Base-by-base conservation (phyloP, 30 jellyfish, hydroid and myxozoan species). In the Aurelia sp. region DNA sequence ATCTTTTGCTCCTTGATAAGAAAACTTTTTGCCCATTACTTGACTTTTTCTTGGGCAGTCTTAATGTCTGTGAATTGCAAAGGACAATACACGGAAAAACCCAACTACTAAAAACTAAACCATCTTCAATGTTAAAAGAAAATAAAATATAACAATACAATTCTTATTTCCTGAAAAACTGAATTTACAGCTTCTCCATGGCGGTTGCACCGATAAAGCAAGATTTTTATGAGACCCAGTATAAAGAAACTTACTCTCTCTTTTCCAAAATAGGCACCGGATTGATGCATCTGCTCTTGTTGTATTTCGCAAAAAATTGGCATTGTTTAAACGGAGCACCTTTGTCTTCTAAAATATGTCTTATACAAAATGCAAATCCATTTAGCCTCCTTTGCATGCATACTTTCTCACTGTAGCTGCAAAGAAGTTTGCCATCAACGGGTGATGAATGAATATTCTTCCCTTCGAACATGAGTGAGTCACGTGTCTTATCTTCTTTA, bases 321-420 rank as follows among this genome's bases (percentile, higher is more conserved):
- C 99, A 95, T 80, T 95, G 99, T 67, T 95, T 95, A 71, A 95
- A 95, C 5, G 99, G 99, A 9, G 99, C 97, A 19, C 84, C 74
- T 35, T 72, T 77, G 84, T 95, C 99, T 60, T 95, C 99, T 76
- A 95, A 81, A 33, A 95, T 95, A 81, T 95, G 99, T 31, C 99
- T 91, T 51, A 95, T 90, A 76, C 99, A 95, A 66, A 95, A 95
- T 3, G 97, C 99, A 86, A 88, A 95, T 5, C 97, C 96, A 86
- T 95, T 89, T 24, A 95, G 91, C 61, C 99, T 69, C 60, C 99
- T 66, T 60, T 95, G 99, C 92, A 84, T 89, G 95, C 99, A 95
- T 6, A 95, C 85, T 52, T 95, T 95, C 84, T 84, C 88, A 63
- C 99, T 95, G 78, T 83, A 95, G 67, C 99, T 95, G 83, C 99